phyloP scores from a whole-genome alignment of 2,888 invertebrate species.

The Phyllotreta cruciferae region DNA sequence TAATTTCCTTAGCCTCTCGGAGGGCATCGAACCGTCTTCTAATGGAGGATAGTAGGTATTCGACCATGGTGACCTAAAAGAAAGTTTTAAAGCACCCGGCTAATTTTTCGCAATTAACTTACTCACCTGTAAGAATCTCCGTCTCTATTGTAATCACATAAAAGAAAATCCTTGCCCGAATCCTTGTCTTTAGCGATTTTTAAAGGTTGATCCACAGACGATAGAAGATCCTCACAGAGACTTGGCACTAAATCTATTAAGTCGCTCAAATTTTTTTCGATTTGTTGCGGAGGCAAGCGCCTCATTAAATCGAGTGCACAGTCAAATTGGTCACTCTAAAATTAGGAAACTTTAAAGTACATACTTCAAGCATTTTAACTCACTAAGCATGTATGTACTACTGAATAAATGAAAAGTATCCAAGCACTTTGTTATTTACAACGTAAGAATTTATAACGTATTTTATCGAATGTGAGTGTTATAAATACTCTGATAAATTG shows the following conservation, averaged over 20 bases:
- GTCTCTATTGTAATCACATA: constrained; percentile 99
- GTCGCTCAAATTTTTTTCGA: constrained; percentile 97
- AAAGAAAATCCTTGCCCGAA: constrained; percentile 94
- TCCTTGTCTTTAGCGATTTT: constrained; percentile 96
- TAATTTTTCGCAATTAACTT: constrained; percentile 69
- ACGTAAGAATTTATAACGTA: not conserved
- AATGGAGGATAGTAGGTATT: constrained; percentile 97
- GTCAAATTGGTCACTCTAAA: constrained; percentile 94
- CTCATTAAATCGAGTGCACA: constrained; percentile 99
- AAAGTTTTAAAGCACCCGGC: not conserved
- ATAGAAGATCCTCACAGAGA: constrained; percentile 95
- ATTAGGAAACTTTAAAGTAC: constrained; percentile 37
- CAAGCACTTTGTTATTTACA: not conserved
- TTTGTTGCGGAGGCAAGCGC: constrained; percentile 97
- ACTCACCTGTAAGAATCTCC: constrained; percentile 82
- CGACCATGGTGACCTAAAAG: constrained; percentile 92
- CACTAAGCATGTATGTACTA: not conserved
- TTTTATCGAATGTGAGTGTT: constrained; percentile 2
- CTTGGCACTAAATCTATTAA: constrained; percentile 95
- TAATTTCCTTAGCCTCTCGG: constrained; percentile 91
- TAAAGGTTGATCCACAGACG: constrained; percentile 70
- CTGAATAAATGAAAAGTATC: not conserved
- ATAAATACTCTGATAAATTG: constrained; percentile 9
- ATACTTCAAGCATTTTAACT: not conserved
- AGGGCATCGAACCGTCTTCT: constrained; percentile 98